phyloP scores from a whole-genome alignment of 2,797 vertebrate genomes.

The Neoniphon sammara region DNA sequence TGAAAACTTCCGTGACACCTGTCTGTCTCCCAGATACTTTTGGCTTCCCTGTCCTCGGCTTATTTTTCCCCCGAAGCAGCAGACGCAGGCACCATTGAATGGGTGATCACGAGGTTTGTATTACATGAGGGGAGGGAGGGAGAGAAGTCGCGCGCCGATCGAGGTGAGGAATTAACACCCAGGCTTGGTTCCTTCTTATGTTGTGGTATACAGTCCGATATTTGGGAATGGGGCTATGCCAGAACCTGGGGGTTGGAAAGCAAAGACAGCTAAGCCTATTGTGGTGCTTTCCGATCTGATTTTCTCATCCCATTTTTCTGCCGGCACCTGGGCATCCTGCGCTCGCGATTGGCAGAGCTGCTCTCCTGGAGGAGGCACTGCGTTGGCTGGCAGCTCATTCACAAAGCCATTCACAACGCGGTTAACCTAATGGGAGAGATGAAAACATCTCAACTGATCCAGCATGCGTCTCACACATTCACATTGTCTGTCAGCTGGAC shows the following conservation, averaged over 20 bases:
- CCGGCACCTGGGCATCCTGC: conserved; percentile 70
- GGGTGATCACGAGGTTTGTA: conserved; percentile 82
- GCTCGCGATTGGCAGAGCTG: conserved; percentile 58
- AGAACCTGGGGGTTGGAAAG: conserved; percentile 1
- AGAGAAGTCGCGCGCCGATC: conserved; percentile 45
- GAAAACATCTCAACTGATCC: conserved; percentile 39
- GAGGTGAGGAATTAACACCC: conserved; percentile 71
- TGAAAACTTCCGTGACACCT: conserved; percentile 80
- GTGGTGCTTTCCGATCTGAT: conserved; percentile 21
- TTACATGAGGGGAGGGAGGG: conserved; percentile 60
- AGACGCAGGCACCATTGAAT: conserved; percentile 71
- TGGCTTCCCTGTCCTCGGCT: conserved; percentile 35
- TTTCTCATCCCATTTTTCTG: neutral
- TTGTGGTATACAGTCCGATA: conserved; percentile 18
- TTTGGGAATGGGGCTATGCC: neutral
- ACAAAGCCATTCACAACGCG: conserved; percentile 62
- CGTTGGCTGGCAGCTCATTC: conserved; percentile 65
- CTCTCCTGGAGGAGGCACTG: conserved; percentile 19
- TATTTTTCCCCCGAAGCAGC: conserved; percentile 48
- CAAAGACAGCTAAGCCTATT: conserved; percentile 11
- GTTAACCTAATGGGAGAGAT: conserved; percentile 34
- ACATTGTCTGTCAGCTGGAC: neutral
- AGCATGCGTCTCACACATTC: neutral
- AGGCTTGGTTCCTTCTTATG: conserved; percentile 55
- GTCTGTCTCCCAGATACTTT: conserved; percentile 69